These are phyloP conservation scores for Reticulitermes speratus DNA, from an alignment of 1,140 invertebrate species.

Conservation along the genomic window DNA sequence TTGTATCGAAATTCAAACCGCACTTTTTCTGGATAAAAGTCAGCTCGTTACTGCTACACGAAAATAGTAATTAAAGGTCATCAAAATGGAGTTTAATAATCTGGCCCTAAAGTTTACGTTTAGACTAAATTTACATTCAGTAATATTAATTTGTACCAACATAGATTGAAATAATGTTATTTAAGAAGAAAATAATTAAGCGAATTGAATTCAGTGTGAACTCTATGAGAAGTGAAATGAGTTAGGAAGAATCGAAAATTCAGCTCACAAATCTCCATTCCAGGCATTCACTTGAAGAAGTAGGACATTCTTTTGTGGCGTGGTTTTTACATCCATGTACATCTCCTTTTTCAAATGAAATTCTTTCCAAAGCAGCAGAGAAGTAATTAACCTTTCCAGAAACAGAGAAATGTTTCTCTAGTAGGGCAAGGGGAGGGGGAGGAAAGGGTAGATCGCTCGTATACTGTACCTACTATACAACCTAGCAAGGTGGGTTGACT, in stretches of 20 bases:
- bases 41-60: no score
- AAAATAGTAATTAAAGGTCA: no score
- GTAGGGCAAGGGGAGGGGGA: neutral
- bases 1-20: no score
- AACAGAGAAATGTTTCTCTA: neutral
- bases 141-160: no score
- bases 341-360: neutral
- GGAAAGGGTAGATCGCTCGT: neutral
- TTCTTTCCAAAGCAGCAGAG: neutral
- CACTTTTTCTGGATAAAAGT: no score
- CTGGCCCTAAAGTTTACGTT: no score
- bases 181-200: no score
- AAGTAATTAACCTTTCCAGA: slow-evolving; percentile 16
- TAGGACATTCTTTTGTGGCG: neutral
- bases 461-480: neutral
- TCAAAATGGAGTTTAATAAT: no score
- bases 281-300: neutral
- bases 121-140: no score
- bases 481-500: neutral
- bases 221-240: neutral
- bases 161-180: no score
- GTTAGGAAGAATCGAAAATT: neutral
- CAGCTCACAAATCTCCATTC: neutral
- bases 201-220: no score
- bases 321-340: neutral